Evolutionary conservation across 2,797 vertebrate genomes (phyloP), one percentile per base, ranked within the genome.

Genomic region (Crocodylus rhombifer): DNA sequence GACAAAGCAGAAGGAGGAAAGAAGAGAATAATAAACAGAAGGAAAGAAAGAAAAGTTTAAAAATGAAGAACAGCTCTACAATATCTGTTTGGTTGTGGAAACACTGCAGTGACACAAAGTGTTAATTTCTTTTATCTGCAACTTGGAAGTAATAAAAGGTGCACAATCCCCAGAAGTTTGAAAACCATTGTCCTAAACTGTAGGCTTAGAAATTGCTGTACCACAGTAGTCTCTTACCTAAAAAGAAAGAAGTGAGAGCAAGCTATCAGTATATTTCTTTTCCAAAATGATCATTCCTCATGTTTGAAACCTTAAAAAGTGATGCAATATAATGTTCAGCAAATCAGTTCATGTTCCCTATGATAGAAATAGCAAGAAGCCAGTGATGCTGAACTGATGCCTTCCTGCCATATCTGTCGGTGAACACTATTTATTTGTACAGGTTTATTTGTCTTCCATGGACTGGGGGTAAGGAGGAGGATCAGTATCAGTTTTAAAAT

Each of bases 371-470:
- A 89, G 86, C 42, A 92, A 80, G 80, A 25, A 60, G 51, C 36
- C 61, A 92, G 42, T 63, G 80, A 90, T 92, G 86, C 69, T 89
- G 78, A 90, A 92, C 89, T 65, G 76, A 94, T 74, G 80, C 11
- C 61, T 86, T 80, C 23, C 86, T 93, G 75, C 57, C 58, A 10
- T n/a, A 82, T 82, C 86, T 91, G 69, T 65, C 84, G 90, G 77
- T 6, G 26, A 89, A 78, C 56, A 57, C 25, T 56, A 0, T 26
- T 62, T 87, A 71, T 93, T 93, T 95, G 69, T 51, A 82, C 18
- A 77, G 57, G 76, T 86, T 80, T 94, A 77, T 94, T 92, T 94
- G 86, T 84, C 95, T 92, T 86, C 80, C 78, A 91, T 82, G 42
- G 25, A 78, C 73, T 80, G 77, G 28, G 23, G 88, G 64, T 60